Evolutionary conservation across 2,797 vertebrate genomes (phyloP).

Genomic region (Scolopax rusticola): DNA sequence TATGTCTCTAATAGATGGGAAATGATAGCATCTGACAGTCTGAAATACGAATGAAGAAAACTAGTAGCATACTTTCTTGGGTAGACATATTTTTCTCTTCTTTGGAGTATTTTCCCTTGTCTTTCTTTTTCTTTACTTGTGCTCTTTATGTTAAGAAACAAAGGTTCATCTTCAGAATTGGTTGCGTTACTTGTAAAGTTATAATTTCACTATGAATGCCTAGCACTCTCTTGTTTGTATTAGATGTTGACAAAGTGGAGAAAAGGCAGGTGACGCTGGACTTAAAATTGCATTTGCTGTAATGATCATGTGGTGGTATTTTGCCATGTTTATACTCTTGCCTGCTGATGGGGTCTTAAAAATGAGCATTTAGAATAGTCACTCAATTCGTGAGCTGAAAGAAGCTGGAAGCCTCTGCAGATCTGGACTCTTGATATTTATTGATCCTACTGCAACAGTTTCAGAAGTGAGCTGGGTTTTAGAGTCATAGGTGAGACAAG

Average conservation of each 20-base stretch:
- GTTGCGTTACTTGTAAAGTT: background rate
- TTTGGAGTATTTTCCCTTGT: background rate
- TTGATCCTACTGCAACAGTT: background rate
- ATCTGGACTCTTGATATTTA: background rate
- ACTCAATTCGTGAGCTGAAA: background rate
- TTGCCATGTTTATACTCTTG: background rate
- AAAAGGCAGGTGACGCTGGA: background rate
- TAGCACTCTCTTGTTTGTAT: background rate
- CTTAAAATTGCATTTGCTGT: background rate
- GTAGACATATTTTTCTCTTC: background rate
- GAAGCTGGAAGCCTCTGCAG: background rate
- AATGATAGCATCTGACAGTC: background rate
- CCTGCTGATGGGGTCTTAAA: background rate
- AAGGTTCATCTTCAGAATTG: background rate
- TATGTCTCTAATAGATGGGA: background rate
- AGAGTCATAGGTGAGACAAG: background rate
- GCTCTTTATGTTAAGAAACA: background rate
- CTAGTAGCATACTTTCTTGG: background rate
- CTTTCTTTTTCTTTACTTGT: background rate
- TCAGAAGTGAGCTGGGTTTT: background rate
- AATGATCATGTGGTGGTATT: accelerated
- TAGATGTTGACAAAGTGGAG: background rate
- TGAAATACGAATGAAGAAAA: background rate
- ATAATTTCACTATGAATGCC: accelerated
- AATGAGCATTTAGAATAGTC: background rate